phyloP scores from a whole-genome alignment of 2,113 vertebrate genomes.

The Lycocorax pyrrhopterus region DNA sequence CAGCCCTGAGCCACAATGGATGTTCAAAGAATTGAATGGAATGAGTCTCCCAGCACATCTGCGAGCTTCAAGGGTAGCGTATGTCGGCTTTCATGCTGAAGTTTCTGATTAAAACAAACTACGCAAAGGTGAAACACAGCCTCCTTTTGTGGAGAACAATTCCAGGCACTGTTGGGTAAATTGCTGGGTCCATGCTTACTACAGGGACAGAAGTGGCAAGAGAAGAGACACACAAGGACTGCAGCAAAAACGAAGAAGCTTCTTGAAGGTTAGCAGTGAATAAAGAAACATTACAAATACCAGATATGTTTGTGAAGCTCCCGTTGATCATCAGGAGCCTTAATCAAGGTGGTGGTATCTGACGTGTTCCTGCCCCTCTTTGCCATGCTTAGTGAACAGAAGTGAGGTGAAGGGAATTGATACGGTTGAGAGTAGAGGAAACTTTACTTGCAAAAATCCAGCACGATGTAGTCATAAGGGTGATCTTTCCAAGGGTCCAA shows the following conservation, averaged over 20 bases:
- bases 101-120: constrained; percentile 23
- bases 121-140: background rate
- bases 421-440: background rate
- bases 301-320: background rate
- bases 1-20: constrained; percentile 8
- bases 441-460: background rate
- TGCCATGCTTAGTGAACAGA: background rate
- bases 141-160: constrained; percentile 40
- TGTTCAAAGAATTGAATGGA: constrained; percentile 38
- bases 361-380: background rate
- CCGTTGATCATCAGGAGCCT: background rate
- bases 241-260: background rate
- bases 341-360: background rate
- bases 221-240: background rate
- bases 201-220: background rate
- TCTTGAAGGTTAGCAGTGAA: background rate
- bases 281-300: background rate
- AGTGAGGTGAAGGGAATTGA: background rate
- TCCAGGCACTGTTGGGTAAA: background rate
- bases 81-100: background rate
- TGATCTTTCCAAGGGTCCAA: background rate
- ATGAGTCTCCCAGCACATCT: background rate
- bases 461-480: background rate
- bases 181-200: background rate
- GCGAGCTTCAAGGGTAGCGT: background rate